Conservation (phyloP, 2,113 vertebrate genomes). For the Ardeotis arabs region DNA sequence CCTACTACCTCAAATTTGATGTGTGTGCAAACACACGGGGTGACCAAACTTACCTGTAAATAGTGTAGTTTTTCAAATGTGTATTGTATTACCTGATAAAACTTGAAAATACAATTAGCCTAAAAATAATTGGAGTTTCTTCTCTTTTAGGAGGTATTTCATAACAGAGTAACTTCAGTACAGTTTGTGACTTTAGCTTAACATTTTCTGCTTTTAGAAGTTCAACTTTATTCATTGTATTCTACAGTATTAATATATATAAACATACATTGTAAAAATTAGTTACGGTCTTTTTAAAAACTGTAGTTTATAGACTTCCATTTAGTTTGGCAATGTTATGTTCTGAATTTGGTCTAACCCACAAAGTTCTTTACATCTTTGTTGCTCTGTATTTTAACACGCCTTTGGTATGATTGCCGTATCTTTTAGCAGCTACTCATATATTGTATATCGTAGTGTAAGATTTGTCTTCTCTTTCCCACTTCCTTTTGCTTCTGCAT, state of each 20-base stretch:
- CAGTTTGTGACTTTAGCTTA: neutral
- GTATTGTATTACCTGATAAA: neutral
- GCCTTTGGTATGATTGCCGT: slow-evolving; percentile 10
- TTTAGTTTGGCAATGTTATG: neutral
- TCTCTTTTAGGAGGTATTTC: neutral
- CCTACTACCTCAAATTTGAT: neutral
- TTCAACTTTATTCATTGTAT: neutral
- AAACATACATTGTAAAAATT: neutral
- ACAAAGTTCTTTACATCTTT: slow-evolving; percentile 67
- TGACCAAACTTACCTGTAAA: neutral
- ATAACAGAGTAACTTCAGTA: neutral
- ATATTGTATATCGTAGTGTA: slow-evolving; percentile 68
- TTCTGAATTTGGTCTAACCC: slow-evolving; percentile 30
- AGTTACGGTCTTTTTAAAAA: neutral
- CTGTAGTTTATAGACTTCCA: neutral
- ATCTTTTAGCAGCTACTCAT: slow-evolving; percentile 39
- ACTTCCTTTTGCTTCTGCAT: slow-evolving; percentile 78
- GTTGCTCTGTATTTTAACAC: slow-evolving; percentile 35
- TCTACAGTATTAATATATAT: neutral
- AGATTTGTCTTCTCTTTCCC: slow-evolving; percentile 82
- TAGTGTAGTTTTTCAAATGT: neutral
- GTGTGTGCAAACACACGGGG: neutral
- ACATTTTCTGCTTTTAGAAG: neutral
- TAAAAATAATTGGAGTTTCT: neutral
- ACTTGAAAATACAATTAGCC: neutral